These are phyloP conservation scores for Siniperca scherzeri DNA, from an alignment of 2,797 vertebrate species.

Conservation along the genomic window DNA sequence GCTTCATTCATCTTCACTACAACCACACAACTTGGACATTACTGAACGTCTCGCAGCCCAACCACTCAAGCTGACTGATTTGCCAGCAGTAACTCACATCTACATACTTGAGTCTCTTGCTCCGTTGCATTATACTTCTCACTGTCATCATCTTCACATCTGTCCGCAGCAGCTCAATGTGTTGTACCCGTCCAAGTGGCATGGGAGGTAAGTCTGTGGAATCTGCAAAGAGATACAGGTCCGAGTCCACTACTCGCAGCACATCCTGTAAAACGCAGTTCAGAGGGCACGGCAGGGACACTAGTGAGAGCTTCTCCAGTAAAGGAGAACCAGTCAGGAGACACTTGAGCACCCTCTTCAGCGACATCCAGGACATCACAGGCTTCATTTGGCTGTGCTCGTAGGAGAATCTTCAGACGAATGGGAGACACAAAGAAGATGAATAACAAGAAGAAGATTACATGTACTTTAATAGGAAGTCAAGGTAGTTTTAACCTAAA, in stretches of 20 bases:
- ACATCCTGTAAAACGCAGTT: slow-evolving; percentile 72
- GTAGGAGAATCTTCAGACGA: slow-evolving; percentile 78
- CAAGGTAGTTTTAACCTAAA: background rate
- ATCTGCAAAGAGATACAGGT: background rate
- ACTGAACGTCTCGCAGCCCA: background rate
- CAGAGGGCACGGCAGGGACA: slow-evolving; percentile 83
- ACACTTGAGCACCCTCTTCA: slow-evolving; percentile 76
- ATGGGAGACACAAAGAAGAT: slow-evolving; percentile 33
- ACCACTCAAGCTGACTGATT: slow-evolving; percentile 59
- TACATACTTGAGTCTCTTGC: slow-evolving; percentile 69
- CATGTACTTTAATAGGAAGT: background rate
- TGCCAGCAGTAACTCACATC: slow-evolving; percentile 83
- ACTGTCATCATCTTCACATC: slow-evolving; percentile 74
- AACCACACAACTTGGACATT: slow-evolving; percentile 64
- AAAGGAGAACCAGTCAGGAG: slow-evolving; percentile 77
- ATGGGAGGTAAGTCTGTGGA: background rate
- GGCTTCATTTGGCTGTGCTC: slow-evolving; percentile 74
- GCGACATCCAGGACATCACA: slow-evolving; percentile 55
- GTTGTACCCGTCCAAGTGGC: slow-evolving; percentile 63
- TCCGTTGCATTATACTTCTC: slow-evolving; percentile 58
- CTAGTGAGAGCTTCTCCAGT: slow-evolving; percentile 81
- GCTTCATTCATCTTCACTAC: slow-evolving; percentile 27
- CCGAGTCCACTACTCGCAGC: slow-evolving; percentile 14
- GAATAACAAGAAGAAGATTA: background rate
- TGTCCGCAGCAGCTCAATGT: slow-evolving; percentile 73